phyloP scores from a whole-genome alignment of 2,888 invertebrate species.

The Caenorhabditis drosophilae region DNA sequence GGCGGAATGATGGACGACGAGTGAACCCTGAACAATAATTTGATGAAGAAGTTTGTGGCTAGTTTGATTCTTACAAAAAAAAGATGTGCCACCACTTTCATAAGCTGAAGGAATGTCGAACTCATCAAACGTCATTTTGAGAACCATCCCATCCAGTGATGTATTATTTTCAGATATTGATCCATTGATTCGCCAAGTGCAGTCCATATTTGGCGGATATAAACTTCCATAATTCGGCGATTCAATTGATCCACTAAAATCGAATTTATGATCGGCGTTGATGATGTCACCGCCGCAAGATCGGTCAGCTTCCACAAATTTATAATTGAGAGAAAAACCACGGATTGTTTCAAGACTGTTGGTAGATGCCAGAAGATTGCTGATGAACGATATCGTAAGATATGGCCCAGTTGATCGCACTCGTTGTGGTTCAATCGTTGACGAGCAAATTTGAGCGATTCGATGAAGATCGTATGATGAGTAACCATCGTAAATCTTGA shows the following conservation, averaged over 20 bases:
- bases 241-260: constrained; percentile 50
- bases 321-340: constrained; percentile 55
- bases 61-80: no score
- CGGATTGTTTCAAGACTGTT: constrained; percentile 13
- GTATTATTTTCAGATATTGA: constrained; percentile 12
- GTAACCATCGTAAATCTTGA: constrained; percentile 46
- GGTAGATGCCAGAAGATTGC: constrained; percentile 27
- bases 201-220: constrained; percentile 71
- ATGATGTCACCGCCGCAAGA: constrained; percentile 43
- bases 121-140: constrained; percentile 37
- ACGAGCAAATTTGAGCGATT: constrained; percentile 32
- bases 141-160: constrained; percentile 19
- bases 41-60: no score
- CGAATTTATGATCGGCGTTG: constrained; percentile 24
- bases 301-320: constrained; percentile 39
- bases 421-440: constrained; percentile 11
- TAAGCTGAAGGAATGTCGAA: constrained; percentile 38
- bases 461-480: constrained; percentile 31
- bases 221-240: constrained; percentile 59
- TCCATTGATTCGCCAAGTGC: constrained; percentile 70
- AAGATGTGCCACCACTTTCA: no score
- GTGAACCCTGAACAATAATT: no score
- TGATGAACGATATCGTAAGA: constrained; percentile 34
- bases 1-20: constrained; percentile 1
- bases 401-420: constrained; percentile 44